phyloP scores from a whole-genome alignment of 1,140 invertebrate genomes.

The Bradysia coprophila region DNA sequence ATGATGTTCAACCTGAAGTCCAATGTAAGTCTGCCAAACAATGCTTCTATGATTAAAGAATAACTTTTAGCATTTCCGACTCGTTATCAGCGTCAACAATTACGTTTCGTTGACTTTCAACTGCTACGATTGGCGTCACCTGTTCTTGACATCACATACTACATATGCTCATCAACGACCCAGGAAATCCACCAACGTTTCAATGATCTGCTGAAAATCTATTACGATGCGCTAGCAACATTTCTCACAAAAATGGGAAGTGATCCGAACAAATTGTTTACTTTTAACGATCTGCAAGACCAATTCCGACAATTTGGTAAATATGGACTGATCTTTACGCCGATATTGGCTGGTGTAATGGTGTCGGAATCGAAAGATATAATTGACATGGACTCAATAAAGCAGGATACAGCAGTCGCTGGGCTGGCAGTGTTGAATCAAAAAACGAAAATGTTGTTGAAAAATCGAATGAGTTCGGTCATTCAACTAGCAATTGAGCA shows the following conservation, averaged over 20 bases:
- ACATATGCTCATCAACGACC: slow-evolving; percentile 32
- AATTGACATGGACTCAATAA: slow-evolving; percentile 10
- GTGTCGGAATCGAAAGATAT: slow-evolving; percentile 14
- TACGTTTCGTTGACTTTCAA: slow-evolving; percentile 34
- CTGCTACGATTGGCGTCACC: slow-evolving; percentile 32
- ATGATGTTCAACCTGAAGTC: slow-evolving; percentile 4
- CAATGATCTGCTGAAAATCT: slow-evolving; percentile 28
- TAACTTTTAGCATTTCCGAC: too few relatives aligned
- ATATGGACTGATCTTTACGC: slow-evolving; percentile 19
- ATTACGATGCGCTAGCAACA: slow-evolving; percentile 27
- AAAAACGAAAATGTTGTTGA: too few relatives aligned
- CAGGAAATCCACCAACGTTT: slow-evolving; percentile 24
- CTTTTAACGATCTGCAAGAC: slow-evolving; percentile 20
- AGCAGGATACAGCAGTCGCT: too few relatives aligned
- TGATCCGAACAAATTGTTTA: slow-evolving; percentile 25
- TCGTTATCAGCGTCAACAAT: slow-evolving; percentile 21
- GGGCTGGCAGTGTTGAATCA: too few relatives aligned
- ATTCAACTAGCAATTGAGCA: too few relatives aligned
- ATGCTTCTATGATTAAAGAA: too few relatives aligned
- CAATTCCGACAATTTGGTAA: slow-evolving; percentile 19
- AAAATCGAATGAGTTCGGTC: too few relatives aligned
- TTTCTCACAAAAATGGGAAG: slow-evolving; percentile 19
- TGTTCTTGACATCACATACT: slow-evolving; percentile 34
- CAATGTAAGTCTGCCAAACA: too few relatives aligned
- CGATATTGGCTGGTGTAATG: slow-evolving; percentile 19